These are phyloP conservation scores for Tokudaia tokunoshimensis DNA, from an alignment of 2,797 vertebrate genomes.

Conservation along the genomic window DNA sequence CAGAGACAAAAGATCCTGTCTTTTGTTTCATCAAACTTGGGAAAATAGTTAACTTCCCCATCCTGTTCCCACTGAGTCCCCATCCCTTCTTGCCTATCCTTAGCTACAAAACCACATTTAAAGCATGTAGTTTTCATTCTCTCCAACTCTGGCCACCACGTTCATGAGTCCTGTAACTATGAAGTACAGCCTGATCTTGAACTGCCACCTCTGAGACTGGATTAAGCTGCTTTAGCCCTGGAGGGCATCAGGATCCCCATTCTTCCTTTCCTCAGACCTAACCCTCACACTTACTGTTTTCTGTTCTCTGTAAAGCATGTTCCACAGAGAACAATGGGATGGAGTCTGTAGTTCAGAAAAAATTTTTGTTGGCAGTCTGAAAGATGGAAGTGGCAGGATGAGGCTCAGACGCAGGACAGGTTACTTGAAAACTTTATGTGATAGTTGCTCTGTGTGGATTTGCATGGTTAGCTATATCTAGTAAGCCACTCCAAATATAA, in stretches of 20 bases:
- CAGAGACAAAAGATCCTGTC: background rate
- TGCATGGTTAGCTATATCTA: background rate
- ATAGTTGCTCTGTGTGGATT: background rate
- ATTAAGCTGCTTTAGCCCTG: background rate
- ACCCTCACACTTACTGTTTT: background rate
- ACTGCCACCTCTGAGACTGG: background rate
- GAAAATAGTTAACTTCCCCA: background rate
- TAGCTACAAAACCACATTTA: background rate
- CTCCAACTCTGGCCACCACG: background rate
- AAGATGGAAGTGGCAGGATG: background rate
- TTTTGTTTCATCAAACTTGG: background rate
- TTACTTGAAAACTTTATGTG: background rate
- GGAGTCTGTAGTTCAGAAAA: background rate
- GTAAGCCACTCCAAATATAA: background rate
- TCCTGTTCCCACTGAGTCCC: background rate
- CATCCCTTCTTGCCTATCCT: background rate
- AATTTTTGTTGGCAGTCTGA: background rate
- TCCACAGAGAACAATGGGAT: background rate
- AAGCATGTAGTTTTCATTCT: no score
- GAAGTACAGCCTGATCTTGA: background rate
- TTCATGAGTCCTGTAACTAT: background rate
- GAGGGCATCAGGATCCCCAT: background rate
- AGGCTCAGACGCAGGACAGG: background rate
- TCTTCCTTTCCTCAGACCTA: background rate
- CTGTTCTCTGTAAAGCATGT: background rate